These are phyloP conservation scores for Siphonodentalium dalli DNA, from an alignment of 2,888 invertebrate genomes.

Conservation along the genomic window DNA sequence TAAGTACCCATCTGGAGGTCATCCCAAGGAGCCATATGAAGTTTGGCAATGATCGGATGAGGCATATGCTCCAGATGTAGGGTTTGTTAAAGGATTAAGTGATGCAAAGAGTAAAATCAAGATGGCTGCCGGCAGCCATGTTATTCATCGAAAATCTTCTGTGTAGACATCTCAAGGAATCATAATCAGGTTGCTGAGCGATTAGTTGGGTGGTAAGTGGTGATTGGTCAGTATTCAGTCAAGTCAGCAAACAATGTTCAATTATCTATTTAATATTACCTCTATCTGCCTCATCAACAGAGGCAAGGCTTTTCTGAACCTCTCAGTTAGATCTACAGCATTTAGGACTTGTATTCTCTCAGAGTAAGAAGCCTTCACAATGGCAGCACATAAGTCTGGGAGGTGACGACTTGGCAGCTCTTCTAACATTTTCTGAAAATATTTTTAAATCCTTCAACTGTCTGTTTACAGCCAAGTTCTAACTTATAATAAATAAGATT, in stretches of 20 bases:
- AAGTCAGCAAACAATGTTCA: not conserved
- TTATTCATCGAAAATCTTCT: no score
- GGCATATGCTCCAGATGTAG: no score
- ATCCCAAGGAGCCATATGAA: no score
- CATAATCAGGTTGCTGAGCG: no score
- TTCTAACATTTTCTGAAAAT: conserved; percentile 63
- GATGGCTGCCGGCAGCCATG: no score
- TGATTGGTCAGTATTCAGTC: no score
- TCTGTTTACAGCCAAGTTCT: not conserved
- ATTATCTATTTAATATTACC: conserved; percentile 35
- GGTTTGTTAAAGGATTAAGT: no score
- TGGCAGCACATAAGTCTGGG: conserved; percentile 66
- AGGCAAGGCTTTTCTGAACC: conserved; percentile 66
- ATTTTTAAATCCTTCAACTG: not conserved
- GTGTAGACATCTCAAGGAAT: no score
- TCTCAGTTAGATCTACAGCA: conserved; percentile 66
- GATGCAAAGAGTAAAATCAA: no score
- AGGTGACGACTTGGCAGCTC: conserved; percentile 65
- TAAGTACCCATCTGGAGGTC: no score
- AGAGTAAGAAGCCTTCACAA: conserved; percentile 66
- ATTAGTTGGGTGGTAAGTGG: no score
- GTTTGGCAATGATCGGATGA: no score
- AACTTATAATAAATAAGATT: not conserved
- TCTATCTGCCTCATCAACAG: conserved; percentile 66
- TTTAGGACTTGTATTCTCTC: conserved; percentile 68